Evolutionary conservation across 2,113 vertebrate species (phyloP), one percentile per base, ranked within the genome.

Genomic region (Tretioscincus oriximinensis): DNA sequence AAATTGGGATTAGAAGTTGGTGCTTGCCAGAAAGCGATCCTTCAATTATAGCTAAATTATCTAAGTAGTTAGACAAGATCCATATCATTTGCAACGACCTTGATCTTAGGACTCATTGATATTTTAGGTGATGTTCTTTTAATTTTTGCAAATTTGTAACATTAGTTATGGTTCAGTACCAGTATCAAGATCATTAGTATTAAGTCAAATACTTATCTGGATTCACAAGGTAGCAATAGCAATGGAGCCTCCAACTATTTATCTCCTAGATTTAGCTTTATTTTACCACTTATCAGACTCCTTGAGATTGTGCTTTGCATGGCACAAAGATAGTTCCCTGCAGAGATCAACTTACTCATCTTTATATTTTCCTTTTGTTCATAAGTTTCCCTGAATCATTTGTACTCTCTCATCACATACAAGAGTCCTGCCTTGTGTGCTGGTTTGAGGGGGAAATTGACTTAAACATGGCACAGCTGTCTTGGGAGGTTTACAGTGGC

Each of bases 81-180:
- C 81, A 72, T 92, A 90, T 91, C 51, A 88, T 94, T 94, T 94
- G 91, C 85, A 92, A 92, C 94, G 94, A 95, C 94, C 95, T 96
- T 96, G 93, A 85, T 93, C 84, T 94, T 94, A 95, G 94, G 94
- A 93, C 92, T 91, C 94, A 71, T 88, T 91, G 94, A 93, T 95
- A 94, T 92, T 93, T 94, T 92, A 93, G 93, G 92, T 91, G 92
- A 93, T 91, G 89, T 91, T 94, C 94, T 95, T 95, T 88, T 94
- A 95, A 95, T 94, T 95, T 95, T 95, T 96, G 93, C 95, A 95
- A 94, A 93, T 96, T 96, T 96, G 90, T 93, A 86, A 93, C 95
- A 96, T 96, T 96, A 95, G 94, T 93, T 96, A 95, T 94, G 95
- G 95, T 96, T 96, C 95, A 96, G 86, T 93, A 93, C 88, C 93